A percentile compares a stretch with the other conserved stretches of the same genome.
phyloP scores from a whole-genome alignment of 1,140 invertebrate genomes.

The Alviniconcha marisindica region DNA sequence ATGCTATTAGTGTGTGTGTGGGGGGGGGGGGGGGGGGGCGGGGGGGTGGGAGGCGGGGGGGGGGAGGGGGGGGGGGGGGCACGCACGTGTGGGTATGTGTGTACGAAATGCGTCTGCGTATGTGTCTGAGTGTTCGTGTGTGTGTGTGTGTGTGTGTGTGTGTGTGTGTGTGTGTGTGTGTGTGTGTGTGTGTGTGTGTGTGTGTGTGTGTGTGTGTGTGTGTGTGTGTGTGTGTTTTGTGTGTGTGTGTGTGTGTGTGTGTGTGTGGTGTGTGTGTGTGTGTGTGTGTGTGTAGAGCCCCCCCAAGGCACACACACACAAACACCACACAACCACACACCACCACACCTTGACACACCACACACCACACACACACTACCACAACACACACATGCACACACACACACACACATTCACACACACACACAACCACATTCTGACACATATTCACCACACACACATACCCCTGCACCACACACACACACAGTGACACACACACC shows the following conservation, averaged over 20 bases:
- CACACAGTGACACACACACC: no score
- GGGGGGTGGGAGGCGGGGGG: not conserved
- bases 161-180: constrained; percentile 9
- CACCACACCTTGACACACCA: no score
- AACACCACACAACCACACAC: no score
- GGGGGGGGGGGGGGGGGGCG: no score
- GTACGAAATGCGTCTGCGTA: not conserved
- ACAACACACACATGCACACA: no score
- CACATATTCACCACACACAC: no score
- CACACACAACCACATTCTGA: no score
- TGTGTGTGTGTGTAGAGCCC: not conserved
- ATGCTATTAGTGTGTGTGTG: no score
- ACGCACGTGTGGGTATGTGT: not conserved
- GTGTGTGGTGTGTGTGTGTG: constrained; percentile 21
- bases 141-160: constrained; percentile 30
- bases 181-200: not conserved
- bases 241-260: constrained; percentile 9
- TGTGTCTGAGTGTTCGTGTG: constrained; percentile 14
- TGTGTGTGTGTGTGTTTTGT: constrained; percentile 28
- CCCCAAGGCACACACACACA: no score
- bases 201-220: constrained; percentile 18
- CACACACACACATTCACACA: no score
- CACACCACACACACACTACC: no score
- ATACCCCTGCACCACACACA: no score
- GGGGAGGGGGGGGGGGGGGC: not conserved